Evolutionary conservation across 2,888 invertebrate species (phyloP).

Genomic region (Steinernema scapterisci): DNA sequence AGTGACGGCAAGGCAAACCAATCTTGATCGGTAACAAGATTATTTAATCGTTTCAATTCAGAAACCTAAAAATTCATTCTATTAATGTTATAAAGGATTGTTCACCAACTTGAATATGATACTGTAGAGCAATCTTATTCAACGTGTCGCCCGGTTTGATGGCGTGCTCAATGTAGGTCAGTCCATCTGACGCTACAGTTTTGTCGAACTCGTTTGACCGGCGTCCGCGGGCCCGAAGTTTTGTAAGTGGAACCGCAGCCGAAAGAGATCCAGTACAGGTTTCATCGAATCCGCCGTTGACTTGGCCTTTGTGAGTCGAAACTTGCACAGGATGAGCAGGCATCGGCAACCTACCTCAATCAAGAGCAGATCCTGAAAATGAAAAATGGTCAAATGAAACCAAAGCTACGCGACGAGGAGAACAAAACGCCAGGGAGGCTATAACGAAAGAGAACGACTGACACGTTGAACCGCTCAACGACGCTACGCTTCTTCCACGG

Average conservation of each 20-base stretch:
- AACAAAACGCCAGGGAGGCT: neutral
- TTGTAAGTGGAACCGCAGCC: neutral
- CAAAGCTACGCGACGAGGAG: neutral
- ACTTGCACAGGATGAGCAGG: neutral
- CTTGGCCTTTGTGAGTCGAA: neutral
- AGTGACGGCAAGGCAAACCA: conserved; percentile 54
- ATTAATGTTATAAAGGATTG: conserved; percentile 2
- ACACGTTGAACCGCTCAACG: conserved; percentile 2
- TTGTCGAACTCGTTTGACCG: conserved; percentile 21
- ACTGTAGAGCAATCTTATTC: conserved; percentile 61
- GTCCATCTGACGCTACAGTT: conserved; percentile 39
- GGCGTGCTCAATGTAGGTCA: conserved; percentile 56
- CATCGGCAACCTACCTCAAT: neutral
- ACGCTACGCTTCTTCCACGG: neutral
- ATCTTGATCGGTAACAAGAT: conserved; percentile 61
- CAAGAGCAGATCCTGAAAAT: neutral
- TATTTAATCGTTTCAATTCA: conserved; percentile 64
- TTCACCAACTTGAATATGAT: conserved; percentile 60
- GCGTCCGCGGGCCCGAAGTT: conserved; percentile 3
- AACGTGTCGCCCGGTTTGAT: conserved; percentile 62
- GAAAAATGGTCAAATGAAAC: neutral
- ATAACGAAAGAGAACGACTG: neutral
- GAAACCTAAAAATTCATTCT: conserved; percentile 51
- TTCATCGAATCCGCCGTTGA: neutral
- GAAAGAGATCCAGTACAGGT: neutral